Evolutionary conservation across 1,140 invertebrate species (phyloP).

Genomic region (Sycophila sp.): DNA sequence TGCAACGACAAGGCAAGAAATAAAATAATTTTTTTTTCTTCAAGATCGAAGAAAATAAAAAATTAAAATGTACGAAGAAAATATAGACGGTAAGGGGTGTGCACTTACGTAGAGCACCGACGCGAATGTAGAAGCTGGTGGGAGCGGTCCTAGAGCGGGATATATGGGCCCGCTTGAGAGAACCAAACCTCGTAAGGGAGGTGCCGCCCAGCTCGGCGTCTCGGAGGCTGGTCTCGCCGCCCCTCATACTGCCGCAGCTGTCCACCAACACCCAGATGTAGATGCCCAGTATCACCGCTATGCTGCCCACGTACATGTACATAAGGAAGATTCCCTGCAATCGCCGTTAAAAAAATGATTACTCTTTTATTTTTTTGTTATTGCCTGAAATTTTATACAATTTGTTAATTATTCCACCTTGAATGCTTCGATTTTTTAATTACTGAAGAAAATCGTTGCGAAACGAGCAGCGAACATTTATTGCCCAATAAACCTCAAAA

Average conservation of each 20-base stretch:
- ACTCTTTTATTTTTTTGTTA: no score
- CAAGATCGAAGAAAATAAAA: background rate
- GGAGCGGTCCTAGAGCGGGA: slow-evolving; percentile 66
- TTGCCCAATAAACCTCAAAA: no score
- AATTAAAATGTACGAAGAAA: background rate
- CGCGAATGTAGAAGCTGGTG: slow-evolving; percentile 74
- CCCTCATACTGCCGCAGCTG: slow-evolving; percentile 64
- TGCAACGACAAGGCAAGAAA: slow-evolving; percentile 47
- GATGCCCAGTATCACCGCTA: slow-evolving; percentile 73
- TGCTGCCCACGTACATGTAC: slow-evolving; percentile 73
- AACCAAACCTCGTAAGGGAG: slow-evolving; percentile 68
- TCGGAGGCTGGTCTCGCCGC: slow-evolving; percentile 47
- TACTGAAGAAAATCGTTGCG: no score
- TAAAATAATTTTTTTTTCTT: background rate
- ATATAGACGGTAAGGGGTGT: background rate
- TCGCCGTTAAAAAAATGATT: no score
- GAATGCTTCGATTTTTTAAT: no score
- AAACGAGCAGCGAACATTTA: no score
- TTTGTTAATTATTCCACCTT: no score
- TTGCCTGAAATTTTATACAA: no score
- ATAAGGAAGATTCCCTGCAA: slow-evolving; percentile 73
- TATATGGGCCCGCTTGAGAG: slow-evolving; percentile 70
- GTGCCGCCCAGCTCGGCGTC: slow-evolving; percentile 64
- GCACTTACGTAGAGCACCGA: slow-evolving; percentile 74
- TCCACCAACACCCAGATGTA: slow-evolving; percentile 73